Evolutionary conservation across 2,888 invertebrate species (phyloP).

Genomic region (Leptinotarsa juncta): DNA sequence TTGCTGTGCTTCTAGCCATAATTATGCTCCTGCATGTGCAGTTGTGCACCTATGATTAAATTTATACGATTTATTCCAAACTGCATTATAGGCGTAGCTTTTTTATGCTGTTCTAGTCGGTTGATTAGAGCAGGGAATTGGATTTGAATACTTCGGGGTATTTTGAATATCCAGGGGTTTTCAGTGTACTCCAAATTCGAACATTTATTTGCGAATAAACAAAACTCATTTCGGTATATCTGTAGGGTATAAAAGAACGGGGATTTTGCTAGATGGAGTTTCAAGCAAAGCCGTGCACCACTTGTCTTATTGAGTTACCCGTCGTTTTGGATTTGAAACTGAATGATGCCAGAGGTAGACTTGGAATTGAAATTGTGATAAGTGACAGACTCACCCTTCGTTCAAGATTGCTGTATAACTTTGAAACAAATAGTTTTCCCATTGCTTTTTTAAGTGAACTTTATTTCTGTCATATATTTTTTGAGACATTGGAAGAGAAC

Average conservation of each 20-base stretch:
- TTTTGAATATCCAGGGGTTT: slow-evolving; percentile 30
- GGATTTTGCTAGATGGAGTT: background rate
- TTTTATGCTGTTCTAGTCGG: slow-evolving; percentile 16
- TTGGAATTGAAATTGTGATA: background rate
- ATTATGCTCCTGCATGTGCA: background rate
- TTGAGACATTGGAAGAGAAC: too few relatives aligned
- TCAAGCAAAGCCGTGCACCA: background rate
- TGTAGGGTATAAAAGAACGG: slow-evolving; percentile 15
- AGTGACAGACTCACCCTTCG: background rate
- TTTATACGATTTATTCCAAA: slow-evolving; percentile 10
- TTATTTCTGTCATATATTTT: too few relatives aligned
- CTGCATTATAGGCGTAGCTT: slow-evolving; percentile 11
- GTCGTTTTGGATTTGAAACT: background rate
- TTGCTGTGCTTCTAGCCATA: background rate
- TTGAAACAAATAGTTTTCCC: background rate
- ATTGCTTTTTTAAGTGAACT: background rate
- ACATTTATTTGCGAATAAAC: slow-evolving; percentile 10
- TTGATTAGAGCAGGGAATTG: slow-evolving; percentile 31
- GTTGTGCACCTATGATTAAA: slow-evolving; percentile 10
- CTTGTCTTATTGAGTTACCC: slow-evolving; percentile 6
- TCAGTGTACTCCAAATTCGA: background rate
- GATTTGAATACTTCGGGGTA: slow-evolving; percentile 28
- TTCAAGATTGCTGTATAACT: background rate
- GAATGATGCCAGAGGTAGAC: background rate
- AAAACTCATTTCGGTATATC: slow-evolving; percentile 8